Percentiles rank a stretch among this genome's conserved stretches.
Evolutionary conservation across 2,797 vertebrate species (phyloP).

Genomic region (Pteronotus mesoamericanus): DNA sequence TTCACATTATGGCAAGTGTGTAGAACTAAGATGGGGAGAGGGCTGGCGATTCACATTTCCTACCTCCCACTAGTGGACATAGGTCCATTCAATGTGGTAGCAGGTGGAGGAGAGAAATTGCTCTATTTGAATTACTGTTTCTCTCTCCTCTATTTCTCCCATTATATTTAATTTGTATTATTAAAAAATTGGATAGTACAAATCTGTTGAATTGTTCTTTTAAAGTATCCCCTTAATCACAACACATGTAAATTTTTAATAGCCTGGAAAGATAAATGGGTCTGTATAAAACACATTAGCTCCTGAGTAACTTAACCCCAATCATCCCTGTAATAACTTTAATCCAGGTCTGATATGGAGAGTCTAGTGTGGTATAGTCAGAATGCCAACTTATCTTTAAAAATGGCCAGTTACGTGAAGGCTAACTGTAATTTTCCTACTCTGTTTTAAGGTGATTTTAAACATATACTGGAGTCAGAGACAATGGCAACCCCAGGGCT

Average conservation of each 20-base stretch:
- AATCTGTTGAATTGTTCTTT: not conserved
- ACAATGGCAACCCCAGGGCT: not conserved
- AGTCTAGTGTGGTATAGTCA: not conserved
- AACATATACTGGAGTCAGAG: not conserved
- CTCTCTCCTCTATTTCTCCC: not conserved
- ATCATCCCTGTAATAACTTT: not conserved
- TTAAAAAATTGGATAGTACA: not conserved
- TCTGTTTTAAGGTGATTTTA: not conserved
- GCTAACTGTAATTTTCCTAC: not conserved
- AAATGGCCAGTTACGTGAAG: not conserved
- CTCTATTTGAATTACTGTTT: not conserved
- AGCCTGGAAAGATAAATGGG: not conserved
- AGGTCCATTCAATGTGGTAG: not conserved
- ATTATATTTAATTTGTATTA: not conserved
- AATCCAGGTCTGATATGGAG: not conserved
- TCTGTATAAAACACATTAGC: not conserved
- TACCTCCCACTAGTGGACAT: not conserved
- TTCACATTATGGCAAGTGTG: not conserved
- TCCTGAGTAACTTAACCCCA: not conserved
- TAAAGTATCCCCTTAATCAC: not conserved
- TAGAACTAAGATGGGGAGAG: not conserved
- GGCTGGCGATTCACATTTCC: not conserved
- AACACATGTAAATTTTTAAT: not conserved
- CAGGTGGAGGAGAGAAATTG: not conserved
- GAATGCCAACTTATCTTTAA: not conserved